Conservation (phyloP, 2,797 vertebrate species). For the Oreortyx pictus region DNA sequence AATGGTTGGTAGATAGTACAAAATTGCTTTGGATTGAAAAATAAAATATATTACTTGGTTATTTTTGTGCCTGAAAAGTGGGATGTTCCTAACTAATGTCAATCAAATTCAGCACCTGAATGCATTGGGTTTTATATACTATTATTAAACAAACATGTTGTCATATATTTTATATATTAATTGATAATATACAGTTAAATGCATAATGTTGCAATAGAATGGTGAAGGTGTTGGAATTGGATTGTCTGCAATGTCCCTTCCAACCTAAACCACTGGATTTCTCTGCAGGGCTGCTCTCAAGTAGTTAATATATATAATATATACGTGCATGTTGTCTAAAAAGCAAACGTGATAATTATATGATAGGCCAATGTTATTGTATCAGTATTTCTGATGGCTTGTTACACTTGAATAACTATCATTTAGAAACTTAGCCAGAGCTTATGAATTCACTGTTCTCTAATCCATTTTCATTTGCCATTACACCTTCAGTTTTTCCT, state of each 20-base stretch:
- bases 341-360: neutral
- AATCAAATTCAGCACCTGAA: neutral
- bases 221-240: neutral
- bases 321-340: neutral
- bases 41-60: conserved; percentile 17
- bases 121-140: neutral
- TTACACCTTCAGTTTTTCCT: neutral
- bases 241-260: neutral
- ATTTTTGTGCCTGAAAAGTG: neutral
- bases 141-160: neutral
- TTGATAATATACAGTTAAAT: neutral
- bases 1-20: neutral
- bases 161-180: neutral
- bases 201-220: neutral
- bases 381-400: neutral
- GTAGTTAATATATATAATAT: too few relatives aligned
- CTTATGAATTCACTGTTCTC: neutral
- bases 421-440: neutral
- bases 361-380: neutral
- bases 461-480: neutral
- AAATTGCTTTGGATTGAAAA: neutral
- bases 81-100: neutral
- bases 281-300: too few relatives aligned
- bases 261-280: neutral
- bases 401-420: neutral